phyloP scores from a whole-genome alignment of 2,797 vertebrate species.

The Taenioides sp. region DNA sequence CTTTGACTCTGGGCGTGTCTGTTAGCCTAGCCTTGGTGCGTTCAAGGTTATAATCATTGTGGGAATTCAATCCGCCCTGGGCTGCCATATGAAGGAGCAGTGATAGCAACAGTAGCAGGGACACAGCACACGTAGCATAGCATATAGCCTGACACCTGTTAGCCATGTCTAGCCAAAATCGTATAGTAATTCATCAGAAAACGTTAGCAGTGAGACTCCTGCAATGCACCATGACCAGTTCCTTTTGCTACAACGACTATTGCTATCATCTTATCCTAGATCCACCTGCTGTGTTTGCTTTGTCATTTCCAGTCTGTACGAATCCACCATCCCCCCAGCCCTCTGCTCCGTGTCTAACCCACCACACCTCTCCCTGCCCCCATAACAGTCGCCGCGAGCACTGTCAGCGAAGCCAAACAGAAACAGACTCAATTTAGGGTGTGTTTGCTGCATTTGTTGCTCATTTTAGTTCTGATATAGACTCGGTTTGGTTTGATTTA shows the following conservation, averaged over 20 bases:
- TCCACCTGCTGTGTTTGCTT: conserved; percentile 22
- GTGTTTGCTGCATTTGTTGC: too few relatives aligned
- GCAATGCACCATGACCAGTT: conserved; percentile 79
- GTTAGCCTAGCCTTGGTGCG: conserved; percentile 32
- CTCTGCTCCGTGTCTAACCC: neutral
- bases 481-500: too few relatives aligned
- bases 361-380: conserved; percentile 26
- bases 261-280: conserved; percentile 1
- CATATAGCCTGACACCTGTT: conserved; percentile 46
- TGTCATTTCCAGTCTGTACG: conserved; percentile 43
- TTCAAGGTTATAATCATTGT: conserved; percentile 55
- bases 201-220: conserved; percentile 60
- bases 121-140: neutral
- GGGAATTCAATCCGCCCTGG: conserved; percentile 29
- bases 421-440: neutral
- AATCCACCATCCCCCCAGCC: conserved; percentile 35
- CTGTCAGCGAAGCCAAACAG: neutral
- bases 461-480: too few relatives aligned
- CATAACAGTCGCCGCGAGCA: conserved; percentile 9
- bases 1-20: conserved; percentile 16
- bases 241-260: conserved; percentile 33
- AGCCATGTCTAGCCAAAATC: conserved; percentile 15
- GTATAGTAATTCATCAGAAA: neutral
- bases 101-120: conserved; percentile 10
- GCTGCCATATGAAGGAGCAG: conserved; percentile 19